Base-by-base conservation (phyloP, 2,888 invertebrate genomes). In the Penaeus monodon region DNA sequence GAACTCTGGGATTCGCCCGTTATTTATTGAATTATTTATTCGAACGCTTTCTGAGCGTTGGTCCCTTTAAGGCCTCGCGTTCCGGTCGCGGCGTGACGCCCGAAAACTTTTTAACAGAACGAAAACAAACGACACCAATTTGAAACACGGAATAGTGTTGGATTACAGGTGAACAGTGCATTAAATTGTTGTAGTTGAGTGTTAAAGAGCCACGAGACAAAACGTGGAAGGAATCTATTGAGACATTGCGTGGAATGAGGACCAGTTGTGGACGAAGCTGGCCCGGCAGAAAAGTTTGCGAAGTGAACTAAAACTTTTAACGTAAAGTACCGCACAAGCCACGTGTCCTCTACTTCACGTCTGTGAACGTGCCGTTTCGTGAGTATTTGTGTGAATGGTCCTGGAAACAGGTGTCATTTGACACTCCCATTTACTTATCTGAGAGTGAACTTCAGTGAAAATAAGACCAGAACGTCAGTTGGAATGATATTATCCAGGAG, bases 21-120 rank as follows among this genome's bases (percentile, higher is more conserved):
- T 85, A 85, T 85, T 85, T 85, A 85, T 85, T 85, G 57, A 29
- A 65, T 38, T 74, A 85, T 84, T 84, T 77, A 84, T 77, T 84
- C 12, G 29, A 68, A 84, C 84, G n/a, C 38, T 57, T 81, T 49
- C 49, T 63, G 57, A 57, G 77, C 57, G 27, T 57, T 57, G 57
- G 10, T 57, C 57, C 57, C 57, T 14, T 57, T 17, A 57, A 44
- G 76, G 74, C 74, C 74, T 22, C 74, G 38, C 22, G 38, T 44
- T n/a, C 33, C 22, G n/a, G 44, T 38, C 74, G 74, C 74, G 17
- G 74, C 74, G 29, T 74, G 74, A 38, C 38, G 7, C 22, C 33
- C 24, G 74, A 44, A 44, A 76, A 76, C 57, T 38, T 76, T 76
- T 57, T 14, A 20, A 20, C 57, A 57, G 57, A 57, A 57, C 57